Conservation (phyloP, 2,797 vertebrate species). For the Apogon hyalosoma region DNA sequence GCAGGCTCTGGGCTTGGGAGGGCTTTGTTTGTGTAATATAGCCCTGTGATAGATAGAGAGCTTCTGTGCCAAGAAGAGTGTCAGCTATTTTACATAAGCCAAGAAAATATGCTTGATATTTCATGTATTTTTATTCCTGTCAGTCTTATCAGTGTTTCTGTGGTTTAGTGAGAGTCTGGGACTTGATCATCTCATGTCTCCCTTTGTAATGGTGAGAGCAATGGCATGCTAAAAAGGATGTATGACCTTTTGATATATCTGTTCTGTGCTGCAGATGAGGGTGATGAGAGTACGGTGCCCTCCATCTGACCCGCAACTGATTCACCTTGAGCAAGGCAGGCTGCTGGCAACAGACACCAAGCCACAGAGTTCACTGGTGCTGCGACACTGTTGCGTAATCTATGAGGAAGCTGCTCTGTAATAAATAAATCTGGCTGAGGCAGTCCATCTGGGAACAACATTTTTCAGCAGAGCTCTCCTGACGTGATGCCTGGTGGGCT, state of each 20-base stretch:
- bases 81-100: conserved; percentile 53
- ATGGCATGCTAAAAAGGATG: conserved; percentile 49
- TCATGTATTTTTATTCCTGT: conserved; percentile 55
- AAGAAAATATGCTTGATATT: conserved; percentile 45
- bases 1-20: conserved; percentile 61
- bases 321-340: conserved; percentile 79
- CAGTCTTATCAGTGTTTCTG: conserved; percentile 49
- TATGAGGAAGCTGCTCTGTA: conserved; percentile 69
- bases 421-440: conserved; percentile 80
- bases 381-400: conserved; percentile 76
- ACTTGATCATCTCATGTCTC: conserved; percentile 62
- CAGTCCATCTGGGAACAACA: conserved; percentile 80
- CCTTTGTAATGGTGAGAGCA: conserved; percentile 56
- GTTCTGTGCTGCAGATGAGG: conserved; percentile 58
- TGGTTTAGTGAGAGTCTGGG: conserved; percentile 34
- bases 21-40: conserved; percentile 67
- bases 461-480: conserved; percentile 76
- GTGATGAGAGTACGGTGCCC: conserved; percentile 65
- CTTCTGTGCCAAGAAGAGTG: conserved; percentile 50
- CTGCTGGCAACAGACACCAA: conserved; percentile 58
- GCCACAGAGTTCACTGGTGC: conserved; percentile 65
- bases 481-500: conserved; percentile 81
- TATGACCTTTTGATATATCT: conserved; percentile 67
- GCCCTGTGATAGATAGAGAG: conserved; percentile 59
- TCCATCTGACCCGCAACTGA: conserved; percentile 76